Evolutionary conservation across 2,797 vertebrate genomes (phyloP).

Genomic region (Saguinus oedipus): DNA sequence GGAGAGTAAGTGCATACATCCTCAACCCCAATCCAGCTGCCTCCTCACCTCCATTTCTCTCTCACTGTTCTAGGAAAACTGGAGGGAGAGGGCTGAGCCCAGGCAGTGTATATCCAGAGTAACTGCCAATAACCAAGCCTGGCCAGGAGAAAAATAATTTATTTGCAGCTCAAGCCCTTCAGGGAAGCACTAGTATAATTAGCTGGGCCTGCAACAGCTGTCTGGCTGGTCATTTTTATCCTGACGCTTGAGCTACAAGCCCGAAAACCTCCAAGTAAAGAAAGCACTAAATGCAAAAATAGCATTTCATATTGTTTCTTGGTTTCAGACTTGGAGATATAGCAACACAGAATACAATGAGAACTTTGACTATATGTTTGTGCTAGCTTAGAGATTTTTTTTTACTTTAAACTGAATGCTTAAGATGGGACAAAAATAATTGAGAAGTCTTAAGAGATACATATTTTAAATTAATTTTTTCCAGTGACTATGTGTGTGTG

Average conservation of each 20-base stretch:
- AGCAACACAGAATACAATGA: neutral
- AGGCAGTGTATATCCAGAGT: neutral
- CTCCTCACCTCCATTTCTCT: neutral
- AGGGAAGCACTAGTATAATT: neutral
- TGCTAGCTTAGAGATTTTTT: neutral
- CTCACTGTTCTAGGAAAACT: neutral
- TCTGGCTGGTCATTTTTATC: neutral
- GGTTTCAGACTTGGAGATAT: neutral
- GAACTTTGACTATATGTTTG: neutral
- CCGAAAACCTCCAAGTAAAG: constrained; percentile 7
- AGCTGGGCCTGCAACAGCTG: neutral
- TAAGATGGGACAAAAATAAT: neutral
- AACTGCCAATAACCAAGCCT: neutral
- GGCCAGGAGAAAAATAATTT: neutral
- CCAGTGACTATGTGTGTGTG: neutral
- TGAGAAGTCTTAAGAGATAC: constrained; percentile 43
- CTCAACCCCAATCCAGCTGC: neutral
- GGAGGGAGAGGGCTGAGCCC: neutral
- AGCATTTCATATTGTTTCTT: neutral
- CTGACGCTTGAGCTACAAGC: constrained; percentile 5
- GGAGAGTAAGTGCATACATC: neutral
- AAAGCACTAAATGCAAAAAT: neutral
- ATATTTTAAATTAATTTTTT: constrained; percentile 45
- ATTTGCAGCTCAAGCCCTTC: neutral
- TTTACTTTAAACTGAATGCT: constrained; percentile 24